Conservation (phyloP, 1,140 invertebrate species). For the Leptoteleia sp. region DNA sequence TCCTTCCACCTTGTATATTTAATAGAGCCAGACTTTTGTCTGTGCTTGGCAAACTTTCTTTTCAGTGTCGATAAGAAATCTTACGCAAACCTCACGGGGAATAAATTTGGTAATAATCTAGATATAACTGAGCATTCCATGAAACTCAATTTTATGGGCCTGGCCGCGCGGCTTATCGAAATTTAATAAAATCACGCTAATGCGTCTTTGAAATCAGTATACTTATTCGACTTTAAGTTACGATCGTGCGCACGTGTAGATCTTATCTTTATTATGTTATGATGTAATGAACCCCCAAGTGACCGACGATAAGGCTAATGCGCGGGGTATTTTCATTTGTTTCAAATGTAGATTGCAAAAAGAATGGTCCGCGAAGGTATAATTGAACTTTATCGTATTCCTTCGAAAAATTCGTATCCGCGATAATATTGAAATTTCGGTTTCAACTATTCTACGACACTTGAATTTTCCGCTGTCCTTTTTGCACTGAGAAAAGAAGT, state of each 20-base stretch:
- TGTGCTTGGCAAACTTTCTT: constrained; percentile 58
- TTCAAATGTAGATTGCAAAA: no score
- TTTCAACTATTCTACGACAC: no score
- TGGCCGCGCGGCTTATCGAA: constrained; percentile 26
- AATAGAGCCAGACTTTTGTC: constrained; percentile 62
- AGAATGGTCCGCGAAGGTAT: no score
- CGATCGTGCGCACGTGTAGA: neutral
- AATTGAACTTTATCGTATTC: no score
- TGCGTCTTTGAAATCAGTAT: constrained; percentile 42
- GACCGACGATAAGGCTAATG: no score
- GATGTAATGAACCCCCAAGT: no score
- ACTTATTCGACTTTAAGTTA: constrained; percentile 37
- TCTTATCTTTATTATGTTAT: constrained; percentile 14
- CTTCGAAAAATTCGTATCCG: no score
- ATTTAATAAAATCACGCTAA: constrained; percentile 53
- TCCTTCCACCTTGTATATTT: constrained; percentile 57
- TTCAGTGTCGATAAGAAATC: constrained; percentile 60
- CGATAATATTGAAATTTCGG: no score
- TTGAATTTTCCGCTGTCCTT: no score
- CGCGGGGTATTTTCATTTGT: no score
- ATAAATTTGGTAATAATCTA: constrained; percentile 63
- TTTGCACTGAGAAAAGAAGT: no score
- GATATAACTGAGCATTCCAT: constrained; percentile 33
- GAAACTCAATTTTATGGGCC: constrained; percentile 45
- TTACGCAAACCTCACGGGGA: constrained; percentile 49